Conservation (phyloP, 2,797 vertebrate species). For the Tapirus indicus region DNA sequence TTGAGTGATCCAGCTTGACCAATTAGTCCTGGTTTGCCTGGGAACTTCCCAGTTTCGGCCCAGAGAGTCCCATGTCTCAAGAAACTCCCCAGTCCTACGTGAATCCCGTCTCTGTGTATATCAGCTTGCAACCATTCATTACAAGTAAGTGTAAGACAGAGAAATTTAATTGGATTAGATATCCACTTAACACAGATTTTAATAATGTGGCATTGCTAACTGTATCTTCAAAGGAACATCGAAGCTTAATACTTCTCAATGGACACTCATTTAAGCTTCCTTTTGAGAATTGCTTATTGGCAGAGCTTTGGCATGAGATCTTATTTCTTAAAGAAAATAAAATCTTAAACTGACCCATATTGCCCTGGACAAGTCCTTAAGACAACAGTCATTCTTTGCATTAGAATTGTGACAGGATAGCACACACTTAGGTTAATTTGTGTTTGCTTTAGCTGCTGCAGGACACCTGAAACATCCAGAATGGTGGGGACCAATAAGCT, state of each 20-base stretch:
- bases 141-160: background rate
- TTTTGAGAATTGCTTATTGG: background rate
- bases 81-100: background rate
- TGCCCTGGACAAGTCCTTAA: background rate
- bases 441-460: background rate
- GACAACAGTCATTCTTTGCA: background rate
- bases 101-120: background rate
- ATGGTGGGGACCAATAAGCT: background rate
- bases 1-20: background rate
- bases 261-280: background rate
- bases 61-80: background rate
- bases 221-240: background rate
- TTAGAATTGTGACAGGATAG: background rate
- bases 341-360: background rate
- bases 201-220: background rate
- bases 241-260: background rate
- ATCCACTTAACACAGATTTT: background rate
- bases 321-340: background rate
- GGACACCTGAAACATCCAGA: background rate
- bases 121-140: background rate
- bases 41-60: background rate
- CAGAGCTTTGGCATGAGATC: background rate
- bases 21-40: background rate
- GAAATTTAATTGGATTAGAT: background rate
- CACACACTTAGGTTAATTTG: background rate